Base-by-base conservation (phyloP, 2,888 invertebrate species). In the Pristionchus exspectatus region DNA sequence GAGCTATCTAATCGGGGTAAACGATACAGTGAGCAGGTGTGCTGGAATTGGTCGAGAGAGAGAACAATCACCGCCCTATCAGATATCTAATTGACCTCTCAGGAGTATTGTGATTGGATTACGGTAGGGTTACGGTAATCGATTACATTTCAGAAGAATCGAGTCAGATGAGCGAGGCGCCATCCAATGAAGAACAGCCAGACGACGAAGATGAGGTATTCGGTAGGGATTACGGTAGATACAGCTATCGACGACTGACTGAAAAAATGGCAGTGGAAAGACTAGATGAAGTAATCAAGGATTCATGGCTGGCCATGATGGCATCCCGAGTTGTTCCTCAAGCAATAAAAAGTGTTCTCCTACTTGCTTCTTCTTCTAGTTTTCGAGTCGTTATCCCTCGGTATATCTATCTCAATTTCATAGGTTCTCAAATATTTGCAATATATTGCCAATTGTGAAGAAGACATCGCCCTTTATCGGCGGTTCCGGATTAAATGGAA, bases 201-300 rank as follows among this genome's bases (percentile, higher is more conserved):
- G 81, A 81, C 14, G 81, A 81, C 2, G 81, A 81, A 44, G 81
- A 81, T 54, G 81, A 81, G 81, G 81, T 81, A 81, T 54, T 50
- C 81, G 30, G 81, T n/a, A 81, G 77, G 77, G 38, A 77, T 9
- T 74, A 38, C 74, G 30, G 38, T 33, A 38, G 74, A 63, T n/a
- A 33, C 7, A 54, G 14, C 74, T 77, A 24, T 44, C 74, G 44
- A 77, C 14, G n/a, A 27, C 14, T 81, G 44, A 44, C 21, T 77
- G 77, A 14, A 27, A 16, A 18, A 72, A 72, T 72, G 72, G 12
- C 33, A 72, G 30, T 33, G 33, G 30, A 24, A 14, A 33, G 81
- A 44, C 81, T 12, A 27, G 81, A 54, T 24, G 77, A 44, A 77
- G 74, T 54, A 81, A 81, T 81, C 24, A 50, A 24, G 14, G 44